phyloP scores from a whole-genome alignment of 2,113 vertebrate genomes.

The Hymenochirus boettgeri region DNA sequence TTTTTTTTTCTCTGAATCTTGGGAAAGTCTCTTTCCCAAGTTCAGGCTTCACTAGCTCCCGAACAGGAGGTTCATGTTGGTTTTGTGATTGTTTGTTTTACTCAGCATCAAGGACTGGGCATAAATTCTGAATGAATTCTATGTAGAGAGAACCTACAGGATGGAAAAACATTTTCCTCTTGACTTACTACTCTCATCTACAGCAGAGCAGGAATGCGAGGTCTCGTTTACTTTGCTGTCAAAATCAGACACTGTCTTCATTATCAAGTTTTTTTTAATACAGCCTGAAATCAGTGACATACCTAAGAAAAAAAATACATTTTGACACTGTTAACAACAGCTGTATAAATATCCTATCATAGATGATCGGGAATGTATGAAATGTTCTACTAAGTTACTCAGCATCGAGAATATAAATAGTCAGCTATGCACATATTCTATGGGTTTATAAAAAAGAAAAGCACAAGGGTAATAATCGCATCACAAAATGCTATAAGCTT shows the following conservation, averaged over 20 bases:
- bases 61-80: conserved; percentile 59
- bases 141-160: conserved; percentile 48
- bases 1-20: too few relatives aligned
- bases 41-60: conserved; percentile 62
- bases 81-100: conserved; percentile 71
- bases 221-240: not conserved
- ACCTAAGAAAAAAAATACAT: conserved; percentile 7
- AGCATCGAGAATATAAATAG: not conserved
- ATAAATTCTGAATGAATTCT: conserved; percentile 64
- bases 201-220: conserved; percentile 12
- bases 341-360: conserved; percentile 29
- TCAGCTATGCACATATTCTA: conserved; percentile 2
- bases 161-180: conserved; percentile 58
- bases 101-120: conserved; percentile 56
- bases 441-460: conserved; percentile 4
- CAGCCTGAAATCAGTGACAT: conserved; percentile 13
- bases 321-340: conserved; percentile 19
- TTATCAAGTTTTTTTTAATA: conserved; percentile 4
- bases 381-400: conserved; percentile 12
- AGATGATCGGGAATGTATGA: conserved; percentile 6
- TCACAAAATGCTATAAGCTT: too few relatives aligned
- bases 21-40: conserved; percentile 37
- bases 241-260: conserved; percentile 3
- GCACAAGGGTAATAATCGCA: not conserved
- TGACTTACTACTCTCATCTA: conserved; percentile 62